Percentiles rank a stretch among this genome's conserved stretches.
Conservation (phyloP, 2,797 vertebrate species). For the Peromyscus nudipes region DNA sequence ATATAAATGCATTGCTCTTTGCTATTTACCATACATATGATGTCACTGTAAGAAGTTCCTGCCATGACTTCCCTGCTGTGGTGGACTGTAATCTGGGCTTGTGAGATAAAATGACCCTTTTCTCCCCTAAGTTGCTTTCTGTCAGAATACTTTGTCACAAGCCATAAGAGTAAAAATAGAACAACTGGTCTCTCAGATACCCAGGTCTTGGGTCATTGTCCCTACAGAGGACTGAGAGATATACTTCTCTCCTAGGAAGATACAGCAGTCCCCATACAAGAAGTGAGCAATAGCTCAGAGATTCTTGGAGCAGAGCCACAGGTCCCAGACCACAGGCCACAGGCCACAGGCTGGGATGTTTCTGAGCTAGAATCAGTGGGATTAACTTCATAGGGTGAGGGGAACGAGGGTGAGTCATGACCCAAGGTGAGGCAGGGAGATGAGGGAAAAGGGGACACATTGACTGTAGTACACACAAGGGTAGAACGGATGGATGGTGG, state of each 20-base stretch:
- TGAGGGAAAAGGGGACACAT: rapidly evolving
- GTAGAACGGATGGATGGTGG: neutral
- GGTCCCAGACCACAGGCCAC: neutral
- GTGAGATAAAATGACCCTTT: neutral
- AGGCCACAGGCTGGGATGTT: neutral
- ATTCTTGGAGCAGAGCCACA: neutral
- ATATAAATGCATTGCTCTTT: neutral
- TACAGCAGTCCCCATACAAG: neutral
- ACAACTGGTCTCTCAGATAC: neutral
- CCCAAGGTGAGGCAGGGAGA: neutral
- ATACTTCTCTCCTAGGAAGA: neutral
- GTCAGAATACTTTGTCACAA: neutral
- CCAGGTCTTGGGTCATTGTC: neutral
- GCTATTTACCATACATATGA: neutral
- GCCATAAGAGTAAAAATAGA: neutral
- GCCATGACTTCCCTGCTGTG: neutral
- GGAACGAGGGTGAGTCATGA: rapidly evolving
- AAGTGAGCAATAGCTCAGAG: rapidly evolving
- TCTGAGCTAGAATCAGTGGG: neutral
- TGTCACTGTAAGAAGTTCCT: neutral
- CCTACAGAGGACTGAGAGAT: neutral
- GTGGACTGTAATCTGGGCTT: too few species aligned
- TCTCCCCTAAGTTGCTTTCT: neutral
- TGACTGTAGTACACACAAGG: too few species aligned
- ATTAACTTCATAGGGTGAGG: neutral